phyloP scores from a whole-genome alignment of 1,140 invertebrate genomes.

The Linepithema humile region DNA sequence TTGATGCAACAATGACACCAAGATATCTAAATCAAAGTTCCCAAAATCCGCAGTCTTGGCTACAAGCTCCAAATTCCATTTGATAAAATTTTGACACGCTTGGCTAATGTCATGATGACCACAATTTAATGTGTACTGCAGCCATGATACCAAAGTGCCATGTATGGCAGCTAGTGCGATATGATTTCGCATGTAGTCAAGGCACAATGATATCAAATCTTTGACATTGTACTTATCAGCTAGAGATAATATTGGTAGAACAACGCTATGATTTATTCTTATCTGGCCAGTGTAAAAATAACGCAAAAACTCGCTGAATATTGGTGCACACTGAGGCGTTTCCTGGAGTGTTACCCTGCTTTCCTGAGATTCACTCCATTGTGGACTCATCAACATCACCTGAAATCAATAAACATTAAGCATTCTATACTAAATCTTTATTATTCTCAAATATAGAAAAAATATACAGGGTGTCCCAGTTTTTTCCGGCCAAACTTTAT shows the following conservation, averaged over 20 bases:
- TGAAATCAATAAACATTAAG: conserved; percentile 75
- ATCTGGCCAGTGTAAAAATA: conserved; percentile 98
- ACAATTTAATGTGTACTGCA: conserved; percentile 94
- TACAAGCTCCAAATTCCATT: conserved; percentile 96
- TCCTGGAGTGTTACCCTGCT: conserved; percentile 93
- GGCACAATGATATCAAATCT: conserved; percentile 93
- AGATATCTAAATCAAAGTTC: conserved; percentile 92
- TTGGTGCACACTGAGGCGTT: conserved; percentile 91
- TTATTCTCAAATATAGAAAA: not conserved
- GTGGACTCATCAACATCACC: conserved; percentile 97
- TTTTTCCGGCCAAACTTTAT: too few species aligned
- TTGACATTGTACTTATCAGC: conserved; percentile 98
- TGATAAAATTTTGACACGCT: conserved; percentile 93
- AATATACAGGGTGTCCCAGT: too few species aligned
- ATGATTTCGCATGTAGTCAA: conserved; percentile 95
- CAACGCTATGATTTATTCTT: conserved; percentile 91
- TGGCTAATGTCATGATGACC: conserved; percentile 91
- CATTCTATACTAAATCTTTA: not conserved
- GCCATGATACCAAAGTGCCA: conserved; percentile 94
- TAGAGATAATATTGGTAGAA: conserved; percentile 93
- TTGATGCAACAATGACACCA: conserved; percentile 91
- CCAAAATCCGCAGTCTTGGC: conserved; percentile 92
- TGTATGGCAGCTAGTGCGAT: conserved; percentile 92
- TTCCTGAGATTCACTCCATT: conserved; percentile 96
- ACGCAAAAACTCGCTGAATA: conserved; percentile 94